Percentiles rank a stretch among this genome's conserved stretches.
Conservation (phyloP, 2,888 invertebrate genomes). For the Sinohyriopsis cumingii region DNA sequence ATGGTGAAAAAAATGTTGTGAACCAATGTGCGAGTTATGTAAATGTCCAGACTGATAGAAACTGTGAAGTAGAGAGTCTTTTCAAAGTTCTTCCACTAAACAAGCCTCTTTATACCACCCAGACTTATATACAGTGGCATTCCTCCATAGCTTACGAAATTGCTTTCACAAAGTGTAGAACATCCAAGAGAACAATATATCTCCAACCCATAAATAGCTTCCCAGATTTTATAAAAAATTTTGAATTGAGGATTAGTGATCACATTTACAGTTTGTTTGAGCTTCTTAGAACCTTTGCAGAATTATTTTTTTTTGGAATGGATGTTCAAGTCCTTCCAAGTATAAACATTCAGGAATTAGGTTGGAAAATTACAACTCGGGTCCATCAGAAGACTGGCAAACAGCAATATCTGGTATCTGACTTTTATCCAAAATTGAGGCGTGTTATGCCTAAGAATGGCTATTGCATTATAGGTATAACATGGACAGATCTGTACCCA, state of each 20-base stretch:
- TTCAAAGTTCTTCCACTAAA: constrained; percentile 38
- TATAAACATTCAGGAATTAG: constrained; percentile 35
- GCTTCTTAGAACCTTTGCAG: constrained; percentile 55
- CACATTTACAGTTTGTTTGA: constrained; percentile 43
- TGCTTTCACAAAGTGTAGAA: constrained; percentile 38
- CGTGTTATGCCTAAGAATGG: constrained; percentile 56
- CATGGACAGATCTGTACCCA: constrained; percentile 69
- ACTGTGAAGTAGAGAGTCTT: constrained; percentile 10
- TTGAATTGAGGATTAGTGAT: constrained; percentile 31
- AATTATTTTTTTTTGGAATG: constrained; percentile 59
- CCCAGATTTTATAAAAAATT: constrained; percentile 58
- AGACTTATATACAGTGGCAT: constrained; percentile 64
- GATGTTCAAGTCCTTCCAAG: constrained; percentile 48
- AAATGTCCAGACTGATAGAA: no score
- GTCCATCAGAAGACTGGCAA: constrained; percentile 55
- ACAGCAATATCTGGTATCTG: constrained; percentile 57
- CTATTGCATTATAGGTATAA: constrained; percentile 62
- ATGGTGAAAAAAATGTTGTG: neutral
- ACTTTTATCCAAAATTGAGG: constrained; percentile 53
- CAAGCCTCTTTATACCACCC: constrained; percentile 43
- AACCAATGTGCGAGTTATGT: neutral
- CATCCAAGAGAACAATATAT: constrained; percentile 53
- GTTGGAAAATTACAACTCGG: constrained; percentile 53
- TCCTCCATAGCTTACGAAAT: constrained; percentile 45
- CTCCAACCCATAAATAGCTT: constrained; percentile 62